Base-by-base conservation (phyloP, 2,113 vertebrate genomes). In the Podiceps cristatus region DNA sequence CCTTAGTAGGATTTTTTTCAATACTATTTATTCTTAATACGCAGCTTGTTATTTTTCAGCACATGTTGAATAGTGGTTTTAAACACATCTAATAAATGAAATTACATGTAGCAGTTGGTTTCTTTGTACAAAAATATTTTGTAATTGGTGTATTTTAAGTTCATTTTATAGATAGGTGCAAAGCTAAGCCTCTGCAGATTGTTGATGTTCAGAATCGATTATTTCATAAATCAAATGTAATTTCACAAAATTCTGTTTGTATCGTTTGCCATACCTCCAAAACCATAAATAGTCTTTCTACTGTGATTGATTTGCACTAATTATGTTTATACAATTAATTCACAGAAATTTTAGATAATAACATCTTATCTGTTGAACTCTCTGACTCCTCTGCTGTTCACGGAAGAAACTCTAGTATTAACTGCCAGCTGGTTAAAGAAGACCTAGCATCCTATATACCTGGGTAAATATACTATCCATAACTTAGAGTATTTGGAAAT, bases 371-470 rank as follows among this genome's bases (percentile, higher is more conserved):
- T 74, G 58, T 98, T 97, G 98, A 98, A 45, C 98, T 99, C 69
- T 98, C 97, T 53, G 90, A 98, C 92, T 95, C 79, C 60, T 66
- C 80, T 83, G 29, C 49, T 92, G 31, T 47, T 93, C 74, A 82
- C 84, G 85, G 91, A 87, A 90, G 69, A 87, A 80, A 90, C 67
- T n/a, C 35, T 35, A 98, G 98, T 96, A 90, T 99, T 96, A 99
- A 98, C 95, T 95, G 85, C 69, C 97, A 97, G 33, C 96, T 99
- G 31, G 98, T 98, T 82, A 94, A 98, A 91, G 98, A 98, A 88
- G 93, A 97, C 42, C 59, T 98, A 35, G 98, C 98, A 53, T 97
- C 98, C 82, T 98, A 97, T 19, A 33, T 96, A 95, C 50, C 23
- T 88, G 88, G 98, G 98, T 98, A 97, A 98, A 96, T 98, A 94